phyloP scores from a whole-genome alignment of 2,888 invertebrate genomes.

The Chirona hameri region DNA sequence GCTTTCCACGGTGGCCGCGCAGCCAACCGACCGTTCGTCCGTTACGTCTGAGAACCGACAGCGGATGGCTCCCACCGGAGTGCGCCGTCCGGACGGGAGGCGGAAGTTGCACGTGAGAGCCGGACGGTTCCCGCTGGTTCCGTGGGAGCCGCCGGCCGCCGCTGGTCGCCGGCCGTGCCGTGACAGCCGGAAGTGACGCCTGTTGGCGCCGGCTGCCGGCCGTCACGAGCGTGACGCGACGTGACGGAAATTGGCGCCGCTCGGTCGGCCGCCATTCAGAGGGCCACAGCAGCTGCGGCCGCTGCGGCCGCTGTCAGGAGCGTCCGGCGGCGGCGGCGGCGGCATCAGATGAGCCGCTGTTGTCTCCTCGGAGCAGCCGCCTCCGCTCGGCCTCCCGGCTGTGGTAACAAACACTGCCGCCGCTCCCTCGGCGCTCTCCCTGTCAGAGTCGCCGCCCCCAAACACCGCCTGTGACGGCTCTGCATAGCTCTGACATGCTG shows the following conservation, averaged over 20 bases:
- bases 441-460: too few species aligned
- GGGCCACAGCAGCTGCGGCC: neutral
- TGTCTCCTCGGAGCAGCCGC: too few species aligned
- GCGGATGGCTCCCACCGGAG: neutral
- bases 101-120: neutral
- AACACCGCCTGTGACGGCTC: too few species aligned
- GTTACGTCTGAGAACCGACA: neutral
- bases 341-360: too few species aligned
- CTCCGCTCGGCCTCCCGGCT: too few species aligned
- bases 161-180: neutral
- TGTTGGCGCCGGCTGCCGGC: neutral
- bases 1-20: neutral
- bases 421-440: too few species aligned
- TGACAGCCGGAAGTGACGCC: neutral
- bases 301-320: neutral
- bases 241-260: neutral
- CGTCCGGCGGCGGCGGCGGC: too few species aligned
- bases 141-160: conserved; percentile 1
- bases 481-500: too few species aligned
- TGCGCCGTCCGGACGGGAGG: neutral
- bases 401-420: too few species aligned
- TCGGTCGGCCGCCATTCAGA: too few species aligned
- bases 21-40: neutral
- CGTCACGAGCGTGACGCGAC: neutral
- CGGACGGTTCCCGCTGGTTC: neutral